Evolutionary conservation across 2,888 invertebrate genomes (phyloP).

Genomic region (Zaprionus lineosus): DNA sequence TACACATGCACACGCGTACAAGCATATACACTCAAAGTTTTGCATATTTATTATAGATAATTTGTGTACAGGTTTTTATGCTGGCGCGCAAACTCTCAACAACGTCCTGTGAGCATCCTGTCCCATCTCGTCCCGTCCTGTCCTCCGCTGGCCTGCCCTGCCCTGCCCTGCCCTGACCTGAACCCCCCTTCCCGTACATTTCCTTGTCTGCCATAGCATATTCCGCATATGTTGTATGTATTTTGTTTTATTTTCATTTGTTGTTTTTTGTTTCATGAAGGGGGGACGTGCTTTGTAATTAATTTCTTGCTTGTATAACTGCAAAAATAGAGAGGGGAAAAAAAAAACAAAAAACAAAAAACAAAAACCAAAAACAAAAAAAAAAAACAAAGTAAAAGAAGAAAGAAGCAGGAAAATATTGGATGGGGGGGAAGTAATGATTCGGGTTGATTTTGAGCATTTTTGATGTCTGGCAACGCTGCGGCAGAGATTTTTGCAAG

Average conservation of each 20-base stretch:
- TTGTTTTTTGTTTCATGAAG: constrained; percentile 17
- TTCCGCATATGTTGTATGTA: constrained; percentile 59
- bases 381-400: neutral
- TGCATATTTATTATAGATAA: constrained; percentile 79
- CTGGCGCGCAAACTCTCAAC: constrained; percentile 78
- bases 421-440: constrained; percentile 9
- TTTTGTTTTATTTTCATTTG: too few relatives aligned
- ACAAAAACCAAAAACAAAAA: constrained; percentile 2
- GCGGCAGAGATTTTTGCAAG: constrained; percentile 9
- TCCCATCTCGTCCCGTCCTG: constrained; percentile 12
- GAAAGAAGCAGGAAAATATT: neutral
- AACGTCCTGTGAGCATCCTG: constrained; percentile 61
- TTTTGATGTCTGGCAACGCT: constrained; percentile 66
- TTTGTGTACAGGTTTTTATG: constrained; percentile 79
- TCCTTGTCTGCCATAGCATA: constrained; percentile 49
- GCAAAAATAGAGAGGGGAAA: constrained; percentile 15
- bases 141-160: constrained; percentile 35
- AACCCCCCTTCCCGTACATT: too few relatives aligned
- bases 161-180: constrained; percentile 53
- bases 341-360: constrained; percentile 4
- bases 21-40: constrained; percentile 54
- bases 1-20: constrained; percentile 8
- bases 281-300: constrained; percentile 48
- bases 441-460: constrained; percentile 46
- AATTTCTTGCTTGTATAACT: constrained; percentile 61